Evolutionary conservation across 2,113 vertebrate genomes (phyloP).

Genomic region (Anoplopoma fimbria): DNA sequence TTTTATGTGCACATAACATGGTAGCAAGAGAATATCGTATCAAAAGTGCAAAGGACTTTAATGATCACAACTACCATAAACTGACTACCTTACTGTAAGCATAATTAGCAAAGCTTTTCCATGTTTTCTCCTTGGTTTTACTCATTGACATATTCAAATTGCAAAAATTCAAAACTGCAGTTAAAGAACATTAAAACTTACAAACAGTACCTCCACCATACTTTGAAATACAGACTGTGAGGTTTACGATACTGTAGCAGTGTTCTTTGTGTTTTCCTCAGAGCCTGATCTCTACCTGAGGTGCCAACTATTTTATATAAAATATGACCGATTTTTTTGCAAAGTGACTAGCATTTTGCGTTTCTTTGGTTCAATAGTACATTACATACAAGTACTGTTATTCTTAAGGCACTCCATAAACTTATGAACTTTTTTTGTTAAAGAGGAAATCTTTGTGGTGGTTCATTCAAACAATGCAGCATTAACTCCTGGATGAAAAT

Average conservation of each 20-base stretch:
- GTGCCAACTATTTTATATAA: conserved; percentile 23
- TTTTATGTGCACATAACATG: conserved; percentile 74
- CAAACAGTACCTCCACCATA: conserved; percentile 52
- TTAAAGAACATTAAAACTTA: conserved; percentile 53
- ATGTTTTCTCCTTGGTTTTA: background rate
- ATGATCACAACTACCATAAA: conserved; percentile 34
- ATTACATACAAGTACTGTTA: conserved; percentile 11
- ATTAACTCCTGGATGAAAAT: conserved; percentile 37
- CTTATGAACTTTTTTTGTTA: conserved; percentile 10
- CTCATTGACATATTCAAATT: conserved; percentile 22
- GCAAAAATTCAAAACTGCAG: conserved; percentile 73
- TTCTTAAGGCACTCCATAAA: conserved; percentile 62
- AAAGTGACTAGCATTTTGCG: conserved; percentile 65
- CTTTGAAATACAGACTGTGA: conserved; percentile 38
- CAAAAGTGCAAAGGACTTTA: conserved; percentile 79
- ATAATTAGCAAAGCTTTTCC: conserved; percentile 7
- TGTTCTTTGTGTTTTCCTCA: conserved; percentile 49
- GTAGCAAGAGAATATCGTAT: conserved; percentile 51
- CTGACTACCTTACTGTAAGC: background rate
- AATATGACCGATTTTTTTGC: conserved; percentile 43
- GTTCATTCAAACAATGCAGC: conserved; percentile 39
- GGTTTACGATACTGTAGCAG: conserved; percentile 42
- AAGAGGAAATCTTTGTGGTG: conserved; percentile 26
- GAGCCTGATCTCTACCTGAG: conserved; percentile 44
- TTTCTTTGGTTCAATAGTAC: conserved; percentile 51